phyloP scores from a whole-genome alignment of 2,113 vertebrate species.

The Nesoenas mayeri region DNA sequence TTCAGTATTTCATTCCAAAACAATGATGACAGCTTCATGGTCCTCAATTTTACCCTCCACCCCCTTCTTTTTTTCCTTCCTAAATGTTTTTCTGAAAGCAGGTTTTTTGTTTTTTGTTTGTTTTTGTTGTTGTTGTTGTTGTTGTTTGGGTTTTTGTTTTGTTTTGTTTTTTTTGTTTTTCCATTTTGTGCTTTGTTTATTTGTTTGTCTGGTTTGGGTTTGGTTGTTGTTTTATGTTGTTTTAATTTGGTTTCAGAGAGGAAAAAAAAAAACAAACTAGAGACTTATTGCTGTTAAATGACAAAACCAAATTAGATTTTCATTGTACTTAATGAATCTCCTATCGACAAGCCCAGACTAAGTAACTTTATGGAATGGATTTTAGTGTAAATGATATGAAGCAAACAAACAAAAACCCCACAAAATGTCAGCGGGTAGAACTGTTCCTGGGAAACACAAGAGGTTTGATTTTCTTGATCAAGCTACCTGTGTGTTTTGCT shows the following conservation, averaged over 20 bases:
- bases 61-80: not conserved
- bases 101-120: too few relatives aligned
- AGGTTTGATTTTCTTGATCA: not conserved
- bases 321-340: not conserved
- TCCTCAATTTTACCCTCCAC: too few relatives aligned
- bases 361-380: not conserved
- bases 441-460: slow-evolving; percentile 11
- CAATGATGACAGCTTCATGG: not conserved
- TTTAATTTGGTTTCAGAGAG: not conserved
- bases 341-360: not conserved
- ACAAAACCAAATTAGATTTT: not conserved
- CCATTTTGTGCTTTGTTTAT: too few relatives aligned
- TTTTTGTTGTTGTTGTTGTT: not conserved
- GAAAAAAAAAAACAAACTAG: not conserved
- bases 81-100: not conserved
- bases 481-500: not conserved
- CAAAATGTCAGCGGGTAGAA: not conserved
- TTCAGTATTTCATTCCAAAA: not conserved
- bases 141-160: not conserved
- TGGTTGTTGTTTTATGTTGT: not conserved
- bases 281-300: not conserved
- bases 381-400: not conserved
- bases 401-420: not conserved
- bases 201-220: not conserved
- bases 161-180: not conserved